phyloP scores from a whole-genome alignment of 2,888 invertebrate species.

The Didymodactylos carnosus region DNA sequence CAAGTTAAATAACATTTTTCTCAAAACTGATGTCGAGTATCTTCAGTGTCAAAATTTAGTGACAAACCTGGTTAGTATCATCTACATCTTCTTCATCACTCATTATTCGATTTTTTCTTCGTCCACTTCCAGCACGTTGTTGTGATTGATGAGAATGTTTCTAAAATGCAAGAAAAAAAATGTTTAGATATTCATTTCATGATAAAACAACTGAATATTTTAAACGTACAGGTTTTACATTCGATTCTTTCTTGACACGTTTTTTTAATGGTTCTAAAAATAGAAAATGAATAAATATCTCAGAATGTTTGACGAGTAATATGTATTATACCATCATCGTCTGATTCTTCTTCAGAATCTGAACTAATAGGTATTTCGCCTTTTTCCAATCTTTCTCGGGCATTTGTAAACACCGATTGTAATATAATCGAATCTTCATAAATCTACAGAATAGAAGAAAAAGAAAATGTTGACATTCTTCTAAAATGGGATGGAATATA shows the following conservation, averaged over 20 bases:
- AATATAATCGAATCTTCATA: conserved; percentile 86
- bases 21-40: no score
- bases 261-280: not conserved
- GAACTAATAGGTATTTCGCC: not conserved
- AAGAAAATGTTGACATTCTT: not conserved
- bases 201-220: not conserved
- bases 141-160: not conserved
- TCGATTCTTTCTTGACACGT: not conserved
- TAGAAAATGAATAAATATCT: not conserved
- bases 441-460: conserved; percentile 42
- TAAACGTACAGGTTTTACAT: not conserved
- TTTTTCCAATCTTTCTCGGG: conserved; percentile 33
- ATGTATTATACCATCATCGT: not conserved
- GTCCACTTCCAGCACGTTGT: not conserved
- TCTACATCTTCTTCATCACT: not conserved
- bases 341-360: not conserved
- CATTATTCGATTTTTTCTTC: not conserved
- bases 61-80: not conserved
- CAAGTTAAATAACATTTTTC: no score
- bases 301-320: not conserved
- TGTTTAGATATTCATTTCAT: not conserved
- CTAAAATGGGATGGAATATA: not conserved
- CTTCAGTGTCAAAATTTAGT: no score
- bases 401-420: conserved; percentile 43
- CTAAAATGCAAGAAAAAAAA: not conserved